Conservation (phyloP, 2,888 invertebrate species). For the Trimorus sp. region DNA sequence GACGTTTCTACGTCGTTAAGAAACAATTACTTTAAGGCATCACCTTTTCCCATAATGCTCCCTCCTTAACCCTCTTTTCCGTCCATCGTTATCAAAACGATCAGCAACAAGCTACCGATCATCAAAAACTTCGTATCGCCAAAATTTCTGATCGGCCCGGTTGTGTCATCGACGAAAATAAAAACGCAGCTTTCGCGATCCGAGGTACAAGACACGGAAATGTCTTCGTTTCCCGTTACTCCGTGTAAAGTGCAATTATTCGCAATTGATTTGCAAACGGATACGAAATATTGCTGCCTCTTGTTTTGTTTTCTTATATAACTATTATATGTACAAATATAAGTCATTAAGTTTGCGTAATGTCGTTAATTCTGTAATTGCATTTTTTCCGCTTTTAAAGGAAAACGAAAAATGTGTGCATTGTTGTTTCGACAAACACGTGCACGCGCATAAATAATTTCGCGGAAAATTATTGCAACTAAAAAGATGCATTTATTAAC, state of each 20-base stretch:
- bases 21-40: constrained; percentile 14
- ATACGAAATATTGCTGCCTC: constrained; percentile 49
- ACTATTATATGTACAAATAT: constrained; percentile 30
- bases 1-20: constrained; percentile 12
- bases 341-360: too few relatives aligned
- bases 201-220: constrained; percentile 50
- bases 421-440: too few relatives aligned
- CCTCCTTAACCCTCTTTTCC: too few relatives aligned
- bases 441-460: too few relatives aligned
- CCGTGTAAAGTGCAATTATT: constrained; percentile 50
- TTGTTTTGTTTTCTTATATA: constrained; percentile 40
- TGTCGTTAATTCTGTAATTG: too few relatives aligned
- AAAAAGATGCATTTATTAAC: too few relatives aligned
- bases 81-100: too few relatives aligned
- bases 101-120: too few relatives aligned
- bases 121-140: too few relatives aligned
- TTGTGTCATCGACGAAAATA: constrained; percentile 34
- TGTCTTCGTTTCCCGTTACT: constrained; percentile 59
- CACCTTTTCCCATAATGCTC: constrained; percentile 4
- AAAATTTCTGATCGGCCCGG: neutral
- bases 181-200: constrained; percentile 26
- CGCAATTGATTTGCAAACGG: constrained; percentile 55
- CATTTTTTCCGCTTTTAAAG: too few relatives aligned
- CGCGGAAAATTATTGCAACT: too few relatives aligned
- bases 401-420: too few relatives aligned